These are phyloP conservation scores for Notolepis coatsorum DNA, from an alignment of 2,797 vertebrate genomes.

Conservation along the genomic window DNA sequence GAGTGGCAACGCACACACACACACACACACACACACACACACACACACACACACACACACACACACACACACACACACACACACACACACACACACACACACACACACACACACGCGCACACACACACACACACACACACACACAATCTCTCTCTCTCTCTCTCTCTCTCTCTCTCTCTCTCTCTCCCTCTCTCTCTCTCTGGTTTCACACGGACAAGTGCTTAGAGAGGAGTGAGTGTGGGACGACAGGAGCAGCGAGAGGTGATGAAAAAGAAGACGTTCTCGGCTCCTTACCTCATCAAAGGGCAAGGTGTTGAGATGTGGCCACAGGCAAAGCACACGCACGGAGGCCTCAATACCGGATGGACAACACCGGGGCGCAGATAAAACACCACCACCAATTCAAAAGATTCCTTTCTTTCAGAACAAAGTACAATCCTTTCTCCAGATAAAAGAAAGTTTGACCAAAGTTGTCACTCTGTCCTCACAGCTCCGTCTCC, in stretches of 20 bases:
- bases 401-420: conserved; percentile 26
- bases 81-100: not conserved
- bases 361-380: too few relatives aligned
- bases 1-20: conserved; percentile 7
- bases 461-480: too few relatives aligned
- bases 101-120: too few relatives aligned
- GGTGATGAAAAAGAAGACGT: not conserved
- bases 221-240: not conserved
- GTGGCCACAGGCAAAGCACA: not conserved
- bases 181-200: too few relatives aligned
- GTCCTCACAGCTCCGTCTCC: too few relatives aligned
- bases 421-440: too few relatives aligned
- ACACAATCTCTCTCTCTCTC: not conserved
- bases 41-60: not conserved
- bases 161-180: not conserved
- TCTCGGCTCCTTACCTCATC: not conserved
- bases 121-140: conserved; percentile 13
- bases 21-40: conserved; percentile 8
- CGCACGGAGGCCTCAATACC: not conserved
- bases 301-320: not conserved
- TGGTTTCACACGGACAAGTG: too few relatives aligned
- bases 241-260: not conserved
- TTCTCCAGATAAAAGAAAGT: too few relatives aligned
- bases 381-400: conserved; percentile 1
- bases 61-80: not conserved